Evolutionary conservation across 2,797 vertebrate genomes (phyloP).

Genomic region (Nyctalus aviator): DNA sequence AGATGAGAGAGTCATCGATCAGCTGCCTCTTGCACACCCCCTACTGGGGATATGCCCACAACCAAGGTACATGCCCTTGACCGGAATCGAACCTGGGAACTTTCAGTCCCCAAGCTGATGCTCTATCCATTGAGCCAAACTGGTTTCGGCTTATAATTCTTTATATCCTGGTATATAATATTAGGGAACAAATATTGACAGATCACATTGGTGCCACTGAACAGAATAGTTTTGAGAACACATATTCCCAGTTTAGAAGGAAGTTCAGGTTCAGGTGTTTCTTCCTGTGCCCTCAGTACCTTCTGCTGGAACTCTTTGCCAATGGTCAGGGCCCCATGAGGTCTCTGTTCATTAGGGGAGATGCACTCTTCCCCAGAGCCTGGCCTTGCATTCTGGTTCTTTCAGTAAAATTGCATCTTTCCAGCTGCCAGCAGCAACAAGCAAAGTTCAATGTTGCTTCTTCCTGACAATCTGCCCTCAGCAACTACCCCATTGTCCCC

Average conservation of each 20-base stretch:
- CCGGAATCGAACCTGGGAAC: too few relatives aligned
- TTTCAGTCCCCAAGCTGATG: too few relatives aligned
- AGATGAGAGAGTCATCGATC: too few relatives aligned
- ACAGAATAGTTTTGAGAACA: not conserved
- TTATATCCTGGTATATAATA: conserved; percentile 1
- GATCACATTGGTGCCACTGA: not conserved
- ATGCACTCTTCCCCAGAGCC: not conserved
- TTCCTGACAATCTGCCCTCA: not conserved
- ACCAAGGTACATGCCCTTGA: too few relatives aligned
- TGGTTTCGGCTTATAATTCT: not conserved
- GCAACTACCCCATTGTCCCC: too few relatives aligned
- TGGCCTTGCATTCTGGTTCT: not conserved
- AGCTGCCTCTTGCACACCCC: too few relatives aligned
- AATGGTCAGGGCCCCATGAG: not conserved
- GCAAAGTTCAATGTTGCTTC: not conserved
- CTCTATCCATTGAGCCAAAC: too few relatives aligned
- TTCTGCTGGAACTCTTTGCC: not conserved
- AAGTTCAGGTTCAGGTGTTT: not conserved
- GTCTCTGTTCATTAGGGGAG: not conserved
- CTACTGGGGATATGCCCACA: too few relatives aligned
- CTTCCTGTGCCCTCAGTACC: not conserved
- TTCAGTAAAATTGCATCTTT: not conserved
- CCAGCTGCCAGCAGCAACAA: not conserved
- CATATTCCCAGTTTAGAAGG: not conserved
- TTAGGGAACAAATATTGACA: conserved; percentile 29